Conservation (phyloP, 2,113 vertebrate species). For the Tachuris rubrigastra region DNA sequence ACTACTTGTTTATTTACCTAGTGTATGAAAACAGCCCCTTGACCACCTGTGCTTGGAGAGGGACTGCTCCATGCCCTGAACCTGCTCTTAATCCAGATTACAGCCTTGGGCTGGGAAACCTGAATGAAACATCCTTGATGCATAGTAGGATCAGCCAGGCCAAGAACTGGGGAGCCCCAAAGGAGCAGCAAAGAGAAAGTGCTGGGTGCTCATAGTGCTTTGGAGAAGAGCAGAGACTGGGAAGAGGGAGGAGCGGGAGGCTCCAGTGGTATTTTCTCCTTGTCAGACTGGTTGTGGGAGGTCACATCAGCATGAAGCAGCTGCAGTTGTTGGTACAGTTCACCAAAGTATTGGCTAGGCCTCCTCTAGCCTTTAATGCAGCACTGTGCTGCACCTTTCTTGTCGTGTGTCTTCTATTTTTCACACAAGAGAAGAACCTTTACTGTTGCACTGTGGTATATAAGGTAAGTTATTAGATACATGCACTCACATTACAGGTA, state of each 20-base stretch:
- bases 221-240: not conserved
- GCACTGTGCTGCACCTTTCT: not conserved
- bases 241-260: not conserved
- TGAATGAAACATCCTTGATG: not conserved
- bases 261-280: not conserved
- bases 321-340: not conserved
- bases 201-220: not conserved
- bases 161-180: not conserved
- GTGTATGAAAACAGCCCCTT: not conserved
- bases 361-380: not conserved
- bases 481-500: no score
- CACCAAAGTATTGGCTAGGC: not conserved
- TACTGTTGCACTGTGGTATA: not conserved
- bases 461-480: not conserved
- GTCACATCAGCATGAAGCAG: not conserved
- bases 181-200: not conserved
- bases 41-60: not conserved
- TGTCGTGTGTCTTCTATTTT: not conserved
- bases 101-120: not conserved
- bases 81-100: not conserved
- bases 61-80: not conserved
- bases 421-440: not conserved
- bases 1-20: not conserved
- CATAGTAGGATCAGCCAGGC: not conserved
- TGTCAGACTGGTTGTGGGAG: not conserved